phyloP scores from a whole-genome alignment of 1,140 invertebrate species.

The Maniola jurtina region DNA sequence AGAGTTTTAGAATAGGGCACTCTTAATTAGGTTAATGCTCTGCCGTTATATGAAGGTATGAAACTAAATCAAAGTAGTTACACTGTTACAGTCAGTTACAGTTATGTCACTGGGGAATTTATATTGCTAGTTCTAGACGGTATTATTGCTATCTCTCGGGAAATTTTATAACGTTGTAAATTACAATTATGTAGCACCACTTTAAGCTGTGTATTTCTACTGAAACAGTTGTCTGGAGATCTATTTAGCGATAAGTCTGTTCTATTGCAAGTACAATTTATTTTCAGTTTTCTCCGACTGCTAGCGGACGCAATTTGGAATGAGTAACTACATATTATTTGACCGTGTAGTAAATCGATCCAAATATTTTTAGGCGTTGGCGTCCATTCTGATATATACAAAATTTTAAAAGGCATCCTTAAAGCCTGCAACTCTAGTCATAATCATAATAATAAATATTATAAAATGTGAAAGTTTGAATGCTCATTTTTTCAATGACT shows the following conservation, averaged over 20 bases:
- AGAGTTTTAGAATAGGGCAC: conserved; percentile 38
- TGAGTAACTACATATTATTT: too few relatives aligned
- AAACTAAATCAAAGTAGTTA: conserved; percentile 4
- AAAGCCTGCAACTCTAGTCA: too few relatives aligned
- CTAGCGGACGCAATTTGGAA: too few relatives aligned
- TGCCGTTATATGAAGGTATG: conserved; percentile 17
- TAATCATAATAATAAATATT: too few relatives aligned
- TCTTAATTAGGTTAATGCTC: conserved; percentile 59
- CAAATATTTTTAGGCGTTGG: too few relatives aligned
- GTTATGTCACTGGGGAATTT: conserved; percentile 1
- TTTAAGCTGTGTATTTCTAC: not conserved
- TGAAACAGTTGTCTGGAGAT: not conserved
- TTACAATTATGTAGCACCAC: not conserved
- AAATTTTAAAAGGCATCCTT: not conserved
- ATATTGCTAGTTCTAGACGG: not conserved
- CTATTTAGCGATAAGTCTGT: not conserved
- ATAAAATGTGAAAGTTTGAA: too few relatives aligned
- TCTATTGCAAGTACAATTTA: not conserved
- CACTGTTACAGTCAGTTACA: not conserved
- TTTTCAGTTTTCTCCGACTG: not conserved
- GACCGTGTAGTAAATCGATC: too few relatives aligned
- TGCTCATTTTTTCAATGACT: too few relatives aligned
- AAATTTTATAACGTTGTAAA: not conserved
- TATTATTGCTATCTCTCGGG: not conserved
- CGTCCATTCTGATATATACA: too few relatives aligned